Evolutionary conservation across 1,140 invertebrate species (phyloP), one percentile per base, ranked within the genome.

Genomic region (Condylostylus longicornis): DNA sequence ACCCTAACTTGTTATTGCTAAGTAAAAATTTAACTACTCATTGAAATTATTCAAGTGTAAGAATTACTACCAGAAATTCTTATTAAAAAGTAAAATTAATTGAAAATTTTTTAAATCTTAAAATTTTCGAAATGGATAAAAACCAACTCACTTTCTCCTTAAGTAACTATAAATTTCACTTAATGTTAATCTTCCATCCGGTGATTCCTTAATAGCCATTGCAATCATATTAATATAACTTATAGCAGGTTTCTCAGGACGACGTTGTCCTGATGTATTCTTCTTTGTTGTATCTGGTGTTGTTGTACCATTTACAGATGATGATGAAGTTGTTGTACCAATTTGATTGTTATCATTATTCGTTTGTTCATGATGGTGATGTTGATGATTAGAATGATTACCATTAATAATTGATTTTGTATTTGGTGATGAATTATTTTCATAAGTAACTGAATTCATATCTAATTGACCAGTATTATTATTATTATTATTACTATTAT

Each of bases 151-250:
- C 42, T 76, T 72, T 45, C 70, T 67, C 47, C 88, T 82, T 1
- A 93, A 65, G 54, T 82, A 91, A 10, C 77, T 72, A 53, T 93
- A 91, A 27, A 95, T 94, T 64, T 91, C 89, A 38, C 78, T 86
- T 1, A 95, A 69, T 0, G 87, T 93, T 4, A 94, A 64, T 22
- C 77, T 62, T 51, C 88, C 89, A 5, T 73, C 74, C 0, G 88
- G 85, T 10, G 88, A 90, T 45, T 80, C 79, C 53, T 94, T 84
- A 37, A 98, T 97, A 1, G 93, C 93, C 85, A 96, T 96, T 0
- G 93, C 90, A 20, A 98, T 98, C 31, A 98, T 68, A 3, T 91
- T 88, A 40, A 98, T 98, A 61, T 98, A 98, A 4, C 89, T 95
- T 47, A 84, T 89, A 0, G 91, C 91, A 2, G 93, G 93, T 51